phyloP scores from a whole-genome alignment of 1,140 invertebrate genomes.

The Acyrthosiphon pisum region DNA sequence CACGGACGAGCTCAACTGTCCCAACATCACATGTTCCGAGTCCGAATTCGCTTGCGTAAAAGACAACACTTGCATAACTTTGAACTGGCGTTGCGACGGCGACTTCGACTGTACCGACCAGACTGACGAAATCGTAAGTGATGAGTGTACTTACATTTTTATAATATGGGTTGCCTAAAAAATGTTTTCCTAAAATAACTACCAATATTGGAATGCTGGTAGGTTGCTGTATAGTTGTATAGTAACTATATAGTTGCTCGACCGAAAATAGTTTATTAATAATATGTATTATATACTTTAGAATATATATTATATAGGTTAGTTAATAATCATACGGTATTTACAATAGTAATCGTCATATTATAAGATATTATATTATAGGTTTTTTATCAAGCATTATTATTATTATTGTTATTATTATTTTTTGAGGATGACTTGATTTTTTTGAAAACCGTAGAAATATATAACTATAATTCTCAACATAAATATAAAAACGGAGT shows the following conservation, averaged over 20 bases:
- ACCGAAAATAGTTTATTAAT: no score
- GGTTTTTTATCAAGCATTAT: no score
- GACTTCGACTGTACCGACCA: conserved; percentile 83
- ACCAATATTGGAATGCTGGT: neutral
- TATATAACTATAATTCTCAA: neutral
- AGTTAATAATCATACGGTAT: neutral
- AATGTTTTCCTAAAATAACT: neutral
- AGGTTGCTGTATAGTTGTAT: no score
- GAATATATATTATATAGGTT: neutral
- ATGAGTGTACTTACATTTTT: neutral
- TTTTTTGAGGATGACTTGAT: neutral
- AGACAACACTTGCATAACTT: conserved; percentile 73
- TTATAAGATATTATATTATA: neutral
- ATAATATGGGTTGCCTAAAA: neutral
- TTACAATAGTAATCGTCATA: neutral
- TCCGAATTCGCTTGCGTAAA: conserved; percentile 76
- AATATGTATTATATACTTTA: neutral
- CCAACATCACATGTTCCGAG: conserved; percentile 69
- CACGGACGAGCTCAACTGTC: conserved; percentile 81
- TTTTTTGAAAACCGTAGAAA: neutral
- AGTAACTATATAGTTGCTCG: no score
- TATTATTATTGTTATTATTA: no score
- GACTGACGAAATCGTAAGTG: conserved; percentile 77
- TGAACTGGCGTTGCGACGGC: conserved; percentile 84
- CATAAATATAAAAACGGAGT: no score